A percentile compares a stretch with the other conserved stretches of the same genome.
These are phyloP conservation scores for Clarias gariepinus DNA, from an alignment of 2,113 vertebrate genomes.

Conservation along the genomic window DNA sequence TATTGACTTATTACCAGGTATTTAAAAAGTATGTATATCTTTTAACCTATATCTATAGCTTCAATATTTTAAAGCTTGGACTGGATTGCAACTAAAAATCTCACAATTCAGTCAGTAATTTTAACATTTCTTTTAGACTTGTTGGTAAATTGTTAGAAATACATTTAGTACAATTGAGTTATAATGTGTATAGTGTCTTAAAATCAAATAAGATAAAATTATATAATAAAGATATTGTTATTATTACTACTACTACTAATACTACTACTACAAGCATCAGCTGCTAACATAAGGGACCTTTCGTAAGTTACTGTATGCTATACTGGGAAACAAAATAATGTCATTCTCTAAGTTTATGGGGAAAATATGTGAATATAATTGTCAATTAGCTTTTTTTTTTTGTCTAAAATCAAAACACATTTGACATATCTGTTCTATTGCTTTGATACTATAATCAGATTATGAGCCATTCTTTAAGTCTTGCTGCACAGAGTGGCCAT, in stretches of 20 bases:
- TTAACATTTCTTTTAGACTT: neutral
- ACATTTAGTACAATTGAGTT: neutral
- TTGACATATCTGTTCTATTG: neutral
- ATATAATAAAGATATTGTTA: no score
- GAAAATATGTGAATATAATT: neutral
- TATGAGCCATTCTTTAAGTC: neutral
- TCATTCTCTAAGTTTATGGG: neutral
- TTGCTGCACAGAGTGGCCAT: neutral
- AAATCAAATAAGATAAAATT: no score
- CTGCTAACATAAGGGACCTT: neutral
- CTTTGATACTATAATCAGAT: neutral
- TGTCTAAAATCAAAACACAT: neutral
- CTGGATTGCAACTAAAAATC: no score
- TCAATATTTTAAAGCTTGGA: no score
- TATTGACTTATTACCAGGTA: neutral
- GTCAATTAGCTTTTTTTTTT: neutral
- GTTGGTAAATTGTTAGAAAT: neutral
- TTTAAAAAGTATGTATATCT: neutral
- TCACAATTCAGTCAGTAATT: no score
- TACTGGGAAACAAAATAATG: no score
- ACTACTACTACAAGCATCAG: neutral
- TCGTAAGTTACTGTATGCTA: no score
- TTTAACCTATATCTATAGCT: no score
- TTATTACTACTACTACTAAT: no score
- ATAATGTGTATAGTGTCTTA: no score